Evolutionary conservation across 1,140 invertebrate species (phyloP).

Genomic region (Achroia grisella): DNA sequence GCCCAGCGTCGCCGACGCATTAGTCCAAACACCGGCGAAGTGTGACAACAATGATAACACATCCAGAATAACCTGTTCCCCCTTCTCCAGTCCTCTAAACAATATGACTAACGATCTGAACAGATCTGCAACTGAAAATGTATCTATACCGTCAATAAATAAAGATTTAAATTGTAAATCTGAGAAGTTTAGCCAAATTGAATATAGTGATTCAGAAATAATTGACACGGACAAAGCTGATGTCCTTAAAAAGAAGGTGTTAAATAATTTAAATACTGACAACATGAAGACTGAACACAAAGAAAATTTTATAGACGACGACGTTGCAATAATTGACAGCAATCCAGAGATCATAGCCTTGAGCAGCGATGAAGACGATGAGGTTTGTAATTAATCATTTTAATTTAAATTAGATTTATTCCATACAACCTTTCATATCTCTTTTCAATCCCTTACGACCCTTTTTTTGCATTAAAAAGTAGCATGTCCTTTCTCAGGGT

Average conservation of each 20-base stretch:
- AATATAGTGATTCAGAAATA: no score
- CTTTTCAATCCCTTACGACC: no score
- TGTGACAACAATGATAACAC: slow-evolving; percentile 10
- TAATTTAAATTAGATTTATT: not conserved
- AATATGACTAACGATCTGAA: slow-evolving; percentile 39
- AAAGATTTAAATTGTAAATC: not conserved
- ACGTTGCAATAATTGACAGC: slow-evolving; percentile 49
- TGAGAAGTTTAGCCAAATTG: not conserved
- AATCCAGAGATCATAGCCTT: slow-evolving; percentile 49
- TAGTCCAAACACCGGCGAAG: slow-evolving; percentile 17
- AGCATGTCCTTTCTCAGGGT: no score
- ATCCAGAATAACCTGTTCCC: slow-evolving; percentile 44
- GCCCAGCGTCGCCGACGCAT: slow-evolving; percentile 9
- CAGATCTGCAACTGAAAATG: not conserved
- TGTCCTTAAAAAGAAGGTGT: slow-evolving; percentile 13
- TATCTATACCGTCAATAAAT: slow-evolving; percentile 6
- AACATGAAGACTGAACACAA: not conserved
- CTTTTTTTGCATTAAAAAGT: no score
- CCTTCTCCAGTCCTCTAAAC: slow-evolving; percentile 38
- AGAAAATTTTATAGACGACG: slow-evolving; percentile 38
- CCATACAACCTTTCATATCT: no score
- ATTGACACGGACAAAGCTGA: no score
- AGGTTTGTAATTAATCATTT: slow-evolving; percentile 25
- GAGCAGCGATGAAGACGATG: slow-evolving; percentile 59
- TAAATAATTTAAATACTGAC: slow-evolving; percentile 8